Evolutionary conservation across 2,888 invertebrate species (phyloP).

Genomic region (Melanostoma mellinum): DNA sequence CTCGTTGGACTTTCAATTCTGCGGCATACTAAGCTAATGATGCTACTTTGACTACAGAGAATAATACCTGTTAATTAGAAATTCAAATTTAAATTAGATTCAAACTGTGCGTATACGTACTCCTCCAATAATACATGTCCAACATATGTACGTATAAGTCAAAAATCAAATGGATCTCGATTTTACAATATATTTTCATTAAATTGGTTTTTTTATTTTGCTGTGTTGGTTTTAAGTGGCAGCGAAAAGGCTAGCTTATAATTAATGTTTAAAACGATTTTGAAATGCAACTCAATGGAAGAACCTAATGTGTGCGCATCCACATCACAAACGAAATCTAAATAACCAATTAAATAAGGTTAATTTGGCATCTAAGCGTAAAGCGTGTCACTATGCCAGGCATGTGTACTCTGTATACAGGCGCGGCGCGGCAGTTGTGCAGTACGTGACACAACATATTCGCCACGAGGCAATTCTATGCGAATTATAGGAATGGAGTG

Average conservation of each 20-base stretch:
- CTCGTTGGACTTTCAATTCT: slow-evolving; percentile 16
- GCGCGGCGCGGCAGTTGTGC: neutral
- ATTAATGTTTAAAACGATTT: slow-evolving; percentile 49
- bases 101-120: neutral
- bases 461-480: slow-evolving; percentile 15
- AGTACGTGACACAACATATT: slow-evolving; percentile 37
- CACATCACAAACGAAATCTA: slow-evolving; percentile 54
- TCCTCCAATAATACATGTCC: neutral
- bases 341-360: slow-evolving; percentile 66
- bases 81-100: slow-evolving; percentile 53
- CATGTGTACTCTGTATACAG: slow-evolving; percentile 7
- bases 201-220: slow-evolving; percentile 19
- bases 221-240: neutral
- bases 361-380: slow-evolving; percentile 59
- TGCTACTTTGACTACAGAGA: slow-evolving; percentile 7
- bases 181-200: slow-evolving; percentile 51
- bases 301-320: slow-evolving; percentile 9
- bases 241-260: slow-evolving; percentile 18
- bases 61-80: slow-evolving; percentile 53
- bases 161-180: slow-evolving; percentile 42
- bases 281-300: slow-evolving; percentile 39
- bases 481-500: neutral
- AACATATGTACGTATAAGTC: neutral
- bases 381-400: slow-evolving; percentile 8
- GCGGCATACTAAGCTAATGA: slow-evolving; percentile 22